Base-by-base conservation (phyloP, 1,140 invertebrate genomes). In the Trigoniulus corallinus region DNA sequence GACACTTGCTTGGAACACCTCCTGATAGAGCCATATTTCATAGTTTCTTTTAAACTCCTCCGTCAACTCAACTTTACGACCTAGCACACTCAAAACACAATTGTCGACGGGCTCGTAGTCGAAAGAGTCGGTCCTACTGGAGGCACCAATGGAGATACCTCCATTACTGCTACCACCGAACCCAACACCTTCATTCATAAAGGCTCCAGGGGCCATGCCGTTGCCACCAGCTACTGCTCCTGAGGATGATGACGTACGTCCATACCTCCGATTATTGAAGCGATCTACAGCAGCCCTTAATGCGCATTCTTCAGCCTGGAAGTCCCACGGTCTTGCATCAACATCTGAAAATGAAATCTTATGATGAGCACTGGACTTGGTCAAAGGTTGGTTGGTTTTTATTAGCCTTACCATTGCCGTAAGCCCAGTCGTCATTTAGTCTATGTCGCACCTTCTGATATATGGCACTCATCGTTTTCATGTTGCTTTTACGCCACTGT, bases 391-490 rank as follows among this genome's bases (percentile, higher is more conserved):
- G 29, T 34, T 7, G 7, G 7, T 34, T 34, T 34, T 34, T 7
- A 34, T 7, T 15, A 15, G 29, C 29, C 29, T 65, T 69, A 82
- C 80, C 83, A 74, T 98, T 98, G 29, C 94, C 95, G 76, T 88
- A 99, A 13, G 95, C 96, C 96, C 96, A 99, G 64, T 99, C 96
- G 69, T 99, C 96, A 62, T 96, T 98, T 1, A 99, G 72, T 46
- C 88, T 77, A 73, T 91, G 87, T 41, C 87, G 69, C 48, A 88
- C 94, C 76, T 97, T 98, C 47, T 91, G 82, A 68, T 99, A 99
- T 64, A 99, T 99, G 29, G 93, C 91, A 65, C 91, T 96, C 71
- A 99, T 94, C 0, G 92, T 96, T 66, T 97, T 98, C 94, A 99
- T 99, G 65, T 99, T 98, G 1, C 87, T 86, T 69, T 98, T 98